Base-by-base conservation (phyloP, 2,888 invertebrate species). In the Podotricha telesiphe region DNA sequence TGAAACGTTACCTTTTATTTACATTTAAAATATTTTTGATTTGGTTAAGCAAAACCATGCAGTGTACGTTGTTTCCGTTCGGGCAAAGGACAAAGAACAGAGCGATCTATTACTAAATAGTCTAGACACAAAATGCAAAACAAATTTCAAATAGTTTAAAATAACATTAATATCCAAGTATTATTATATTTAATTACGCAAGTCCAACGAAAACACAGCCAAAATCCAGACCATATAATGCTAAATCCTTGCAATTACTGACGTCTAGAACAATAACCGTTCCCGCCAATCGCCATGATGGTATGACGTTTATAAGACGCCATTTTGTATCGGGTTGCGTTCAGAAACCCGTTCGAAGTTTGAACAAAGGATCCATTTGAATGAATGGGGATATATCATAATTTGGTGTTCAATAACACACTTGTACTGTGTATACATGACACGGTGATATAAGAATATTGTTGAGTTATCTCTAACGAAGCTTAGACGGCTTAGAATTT, bases 331-430 rank as follows among this genome's bases (percentile, higher is more conserved):
- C 79, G 79, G 74, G 76, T 82, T 81, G 77, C 78, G 75, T 76
- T 76, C 76, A 73, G 74, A 75, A 75, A 76, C 67, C 71, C 73
- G 71, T 70, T 73, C 62, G 48, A 59, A 45, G 72, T 70, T 68
- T 73, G 83, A 89, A 90, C 90, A 90, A 91, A 87, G 86, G 85
- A 76, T 76, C 79, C 77, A 80, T 81, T 79, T 80, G 75, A 79
- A 79, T 87, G 86, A 87, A 86, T 86, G 79, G 76, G 79, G 77
- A 77, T 77, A 78, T 80, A 73, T 72, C 74, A 75, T 76, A 77
- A 78, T 77, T 76, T 75, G 73, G 69, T 73, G 74, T 75, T 76
- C 72, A 76, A 74, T 74, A 72, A 68, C 71, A 73, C 34, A 37
- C 55, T 37, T 10, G 61, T 70, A 65, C n/a, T 45, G 59, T 59